Percentiles rank a stretch among this genome's conserved stretches.
These are phyloP conservation scores for Conchocele bisecta DNA, from an alignment of 2,888 invertebrate species.

Conservation along the genomic window DNA sequence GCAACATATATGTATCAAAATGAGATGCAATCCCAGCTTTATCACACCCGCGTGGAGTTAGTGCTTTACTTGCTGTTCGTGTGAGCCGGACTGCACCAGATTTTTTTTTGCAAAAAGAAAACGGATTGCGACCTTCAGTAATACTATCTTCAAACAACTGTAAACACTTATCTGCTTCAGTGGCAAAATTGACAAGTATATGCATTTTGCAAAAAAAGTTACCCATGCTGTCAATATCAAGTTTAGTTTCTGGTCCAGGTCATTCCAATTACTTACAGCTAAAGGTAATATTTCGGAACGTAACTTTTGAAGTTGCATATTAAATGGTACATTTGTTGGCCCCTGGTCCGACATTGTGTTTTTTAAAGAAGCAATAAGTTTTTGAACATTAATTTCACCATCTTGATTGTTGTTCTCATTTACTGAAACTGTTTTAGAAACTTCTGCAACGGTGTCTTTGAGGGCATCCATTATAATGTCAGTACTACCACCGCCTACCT, in stretches of 20 bases:
- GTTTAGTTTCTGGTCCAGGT: neutral
- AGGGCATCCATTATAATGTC: too few relatives aligned
- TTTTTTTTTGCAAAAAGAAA: conserved; percentile 16
- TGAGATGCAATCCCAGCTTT: conserved; percentile 28
- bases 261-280: conserved; percentile 19
- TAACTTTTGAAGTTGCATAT: conserved; percentile 2
- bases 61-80: conserved; percentile 20
- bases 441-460: too few relatives aligned
- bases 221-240: neutral
- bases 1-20: conserved; percentile 16
- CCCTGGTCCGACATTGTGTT: conserved; percentile 27
- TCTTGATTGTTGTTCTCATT: too few relatives aligned
- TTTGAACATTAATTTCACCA: neutral
- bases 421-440: too few relatives aligned
- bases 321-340: conserved; percentile 21
- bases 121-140: conserved; percentile 13
- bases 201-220: conserved; percentile 43
- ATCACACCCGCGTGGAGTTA: conserved; percentile 25
- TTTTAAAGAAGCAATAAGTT: conserved; percentile 9
- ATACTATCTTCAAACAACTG: conserved; percentile 13
- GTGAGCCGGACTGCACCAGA: conserved; percentile 17
- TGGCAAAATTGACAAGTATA: conserved; percentile 25
- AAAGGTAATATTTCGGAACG: neutral
- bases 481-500: too few relatives aligned
- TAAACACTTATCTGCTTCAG: conserved; percentile 25